phyloP scores from a whole-genome alignment of 2,888 invertebrate genomes.

The Colletes collaris region DNA sequence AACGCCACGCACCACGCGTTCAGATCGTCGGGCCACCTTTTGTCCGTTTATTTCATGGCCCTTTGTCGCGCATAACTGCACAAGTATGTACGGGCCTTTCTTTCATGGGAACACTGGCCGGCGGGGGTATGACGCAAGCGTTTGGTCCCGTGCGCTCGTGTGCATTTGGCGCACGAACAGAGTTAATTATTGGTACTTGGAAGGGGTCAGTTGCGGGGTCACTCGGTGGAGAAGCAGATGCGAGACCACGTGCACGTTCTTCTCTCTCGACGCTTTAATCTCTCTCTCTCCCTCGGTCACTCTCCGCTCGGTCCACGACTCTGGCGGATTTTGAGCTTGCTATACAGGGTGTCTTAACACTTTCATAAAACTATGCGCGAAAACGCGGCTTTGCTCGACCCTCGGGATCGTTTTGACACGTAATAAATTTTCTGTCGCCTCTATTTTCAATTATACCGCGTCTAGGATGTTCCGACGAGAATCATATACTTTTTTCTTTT shows the following conservation, averaged over 20 bases:
- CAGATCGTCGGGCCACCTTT: slow-evolving; percentile 52
- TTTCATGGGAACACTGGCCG: slow-evolving; percentile 65
- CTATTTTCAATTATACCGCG: too few relatives aligned
- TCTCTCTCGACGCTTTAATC: slow-evolving; percentile 26
- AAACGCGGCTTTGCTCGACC: too few relatives aligned
- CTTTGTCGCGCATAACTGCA: slow-evolving; percentile 63
- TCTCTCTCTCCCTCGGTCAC: slow-evolving; percentile 7
- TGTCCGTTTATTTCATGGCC: slow-evolving; percentile 50
- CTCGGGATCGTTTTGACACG: neutral
- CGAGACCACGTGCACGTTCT: slow-evolving; percentile 77
- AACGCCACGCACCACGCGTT: slow-evolving; percentile 9
- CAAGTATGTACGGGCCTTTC: slow-evolving; percentile 61
- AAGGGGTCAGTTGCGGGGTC: slow-evolving; percentile 78
- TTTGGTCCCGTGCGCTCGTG: slow-evolving; percentile 58
- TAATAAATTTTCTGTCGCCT: too few relatives aligned
- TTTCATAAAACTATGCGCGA: too few relatives aligned
- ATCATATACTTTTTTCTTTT: neutral
- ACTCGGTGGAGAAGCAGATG: slow-evolving; percentile 77
- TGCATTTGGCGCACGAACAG: slow-evolving; percentile 71
- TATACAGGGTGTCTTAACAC: too few relatives aligned
- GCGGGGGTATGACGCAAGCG: slow-evolving; percentile 63
- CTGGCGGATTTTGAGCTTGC: neutral
- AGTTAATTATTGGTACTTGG: slow-evolving; percentile 82
- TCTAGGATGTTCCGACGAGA: too few relatives aligned
- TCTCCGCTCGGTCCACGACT: slow-evolving; percentile 8